These are phyloP conservation scores for Caradrina kadenii DNA, from an alignment of 2,888 invertebrate species.

Conservation along the genomic window DNA sequence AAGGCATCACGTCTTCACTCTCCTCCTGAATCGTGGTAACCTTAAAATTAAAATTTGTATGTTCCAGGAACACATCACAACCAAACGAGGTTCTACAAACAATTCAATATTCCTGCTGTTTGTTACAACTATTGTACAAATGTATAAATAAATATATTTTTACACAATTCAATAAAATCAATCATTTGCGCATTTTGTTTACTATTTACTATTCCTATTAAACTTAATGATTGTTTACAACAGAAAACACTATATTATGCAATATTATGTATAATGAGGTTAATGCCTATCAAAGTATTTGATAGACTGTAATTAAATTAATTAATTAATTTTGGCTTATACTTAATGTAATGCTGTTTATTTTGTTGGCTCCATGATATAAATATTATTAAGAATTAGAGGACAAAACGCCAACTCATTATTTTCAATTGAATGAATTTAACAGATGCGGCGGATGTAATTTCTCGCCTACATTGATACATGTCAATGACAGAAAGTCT, in stretches of 20 bases:
- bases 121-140: constrained; percentile 10
- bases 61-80: constrained; percentile 65
- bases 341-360: neutral
- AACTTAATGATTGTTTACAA: constrained; percentile 1
- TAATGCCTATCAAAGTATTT: neutral
- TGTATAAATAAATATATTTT: constrained; percentile 37
- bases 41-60: constrained; percentile 82
- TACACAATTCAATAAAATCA: constrained; percentile 43
- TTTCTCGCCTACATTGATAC: neutral
- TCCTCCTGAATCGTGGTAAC: constrained; percentile 84
- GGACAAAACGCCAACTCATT: constrained; percentile 10
- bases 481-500: constrained; percentile 11
- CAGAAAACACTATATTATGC: neutral
- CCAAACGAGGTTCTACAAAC: constrained; percentile 29
- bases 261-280: neutral
- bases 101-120: neutral
- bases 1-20: constrained; percentile 77
- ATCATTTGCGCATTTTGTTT: constrained; percentile 45
- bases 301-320: neutral
- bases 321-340: constrained; percentile 4
- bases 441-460: neutral
- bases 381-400: neutral
- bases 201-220: constrained; percentile 30
- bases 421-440: constrained; percentile 1
- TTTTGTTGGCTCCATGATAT: constrained; percentile 1